Percentiles rank a stretch among this genome's conserved stretches.
phyloP scores from a whole-genome alignment of 2,113 vertebrate species.

The Microcebus tavaratra region DNA sequence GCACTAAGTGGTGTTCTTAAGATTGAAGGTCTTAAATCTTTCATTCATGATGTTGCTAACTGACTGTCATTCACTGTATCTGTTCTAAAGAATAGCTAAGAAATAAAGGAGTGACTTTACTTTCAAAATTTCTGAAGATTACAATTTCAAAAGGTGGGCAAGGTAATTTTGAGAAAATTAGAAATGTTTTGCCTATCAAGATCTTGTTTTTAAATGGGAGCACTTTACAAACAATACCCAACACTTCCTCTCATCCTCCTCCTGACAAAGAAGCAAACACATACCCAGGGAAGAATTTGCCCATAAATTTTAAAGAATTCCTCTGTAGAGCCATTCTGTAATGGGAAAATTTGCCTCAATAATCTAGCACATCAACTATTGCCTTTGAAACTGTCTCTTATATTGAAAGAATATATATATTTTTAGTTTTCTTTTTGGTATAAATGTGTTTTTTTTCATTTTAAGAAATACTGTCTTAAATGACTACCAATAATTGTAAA shows the following conservation, averaged over 20 bases:
- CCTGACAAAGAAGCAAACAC: background rate
- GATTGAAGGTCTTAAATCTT: constrained; percentile 83
- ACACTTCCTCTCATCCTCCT: background rate
- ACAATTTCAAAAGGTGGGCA: constrained; percentile 71
- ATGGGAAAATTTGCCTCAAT: constrained; percentile 25
- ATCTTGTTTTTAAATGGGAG: constrained; percentile 42
- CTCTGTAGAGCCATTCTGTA: constrained; percentile 51
- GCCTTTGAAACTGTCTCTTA: background rate
- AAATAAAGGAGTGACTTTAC: constrained; percentile 48
- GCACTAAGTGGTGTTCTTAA: constrained; percentile 81
- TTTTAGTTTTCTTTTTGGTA: background rate
- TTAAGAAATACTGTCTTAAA: background rate
- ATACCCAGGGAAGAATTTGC: constrained; percentile 57
- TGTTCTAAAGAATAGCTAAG: constrained; percentile 69
- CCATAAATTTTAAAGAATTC: constrained; percentile 68
- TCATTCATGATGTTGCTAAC: constrained; percentile 81
- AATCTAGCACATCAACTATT: background rate
- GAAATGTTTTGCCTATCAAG: constrained; percentile 62
- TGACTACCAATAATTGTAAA: background rate
- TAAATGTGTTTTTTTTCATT: background rate
- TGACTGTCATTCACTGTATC: constrained; percentile 80
- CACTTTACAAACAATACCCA: constrained; percentile 55
- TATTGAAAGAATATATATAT: background rate
- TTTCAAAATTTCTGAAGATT: constrained; percentile 67
- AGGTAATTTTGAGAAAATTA: constrained; percentile 67